phyloP scores from a whole-genome alignment of 23 tunicate genomes.

The Corella eumyota region DNA sequence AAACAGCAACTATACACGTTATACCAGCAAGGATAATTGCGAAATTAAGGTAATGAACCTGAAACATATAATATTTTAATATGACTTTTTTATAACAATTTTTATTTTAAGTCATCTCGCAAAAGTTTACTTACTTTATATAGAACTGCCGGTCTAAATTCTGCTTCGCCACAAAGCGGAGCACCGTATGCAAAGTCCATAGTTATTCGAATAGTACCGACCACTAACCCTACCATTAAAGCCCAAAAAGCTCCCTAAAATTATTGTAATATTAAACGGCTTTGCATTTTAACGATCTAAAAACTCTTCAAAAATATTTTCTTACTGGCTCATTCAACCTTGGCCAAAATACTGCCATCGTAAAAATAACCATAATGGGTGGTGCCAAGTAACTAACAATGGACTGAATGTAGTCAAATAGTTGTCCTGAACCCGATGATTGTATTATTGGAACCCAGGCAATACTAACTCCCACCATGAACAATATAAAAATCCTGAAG shows the following conservation, averaged over 20 bases:
- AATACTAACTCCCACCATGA: conserved; percentile 88
- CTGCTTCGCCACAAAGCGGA: conserved; percentile 56
- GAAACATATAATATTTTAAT: too few relatives aligned
- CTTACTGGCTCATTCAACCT: conserved; percentile 86
- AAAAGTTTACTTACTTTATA: conserved; percentile 18
- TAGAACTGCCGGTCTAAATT: conserved; percentile 39
- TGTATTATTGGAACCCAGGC: conserved; percentile 96
- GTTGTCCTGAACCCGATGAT: conserved; percentile 73
- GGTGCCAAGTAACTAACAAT: conserved; percentile 90
- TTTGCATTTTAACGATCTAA: too few relatives aligned
- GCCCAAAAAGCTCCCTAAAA: conserved; percentile 76
- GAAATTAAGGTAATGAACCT: too few relatives aligned
- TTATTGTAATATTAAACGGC: too few relatives aligned
- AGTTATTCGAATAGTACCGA: conserved; percentile 48
- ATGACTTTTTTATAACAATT: too few relatives aligned
- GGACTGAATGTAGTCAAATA: conserved; percentile 95
- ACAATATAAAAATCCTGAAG: conserved; percentile 63
- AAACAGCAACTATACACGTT: too few relatives aligned
- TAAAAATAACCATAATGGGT: conserved; percentile 83
- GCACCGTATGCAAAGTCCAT: conserved; percentile 59
- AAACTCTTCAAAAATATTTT: too few relatives aligned
- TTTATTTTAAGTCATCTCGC: too few relatives aligned
- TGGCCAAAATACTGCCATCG: conserved; percentile 87
- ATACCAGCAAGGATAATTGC: too few relatives aligned
- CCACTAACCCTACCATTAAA: conserved; percentile 50